These are phyloP conservation scores for Eumeta japonica DNA, from an alignment of 1,140 invertebrate genomes.

Conservation along the genomic window DNA sequence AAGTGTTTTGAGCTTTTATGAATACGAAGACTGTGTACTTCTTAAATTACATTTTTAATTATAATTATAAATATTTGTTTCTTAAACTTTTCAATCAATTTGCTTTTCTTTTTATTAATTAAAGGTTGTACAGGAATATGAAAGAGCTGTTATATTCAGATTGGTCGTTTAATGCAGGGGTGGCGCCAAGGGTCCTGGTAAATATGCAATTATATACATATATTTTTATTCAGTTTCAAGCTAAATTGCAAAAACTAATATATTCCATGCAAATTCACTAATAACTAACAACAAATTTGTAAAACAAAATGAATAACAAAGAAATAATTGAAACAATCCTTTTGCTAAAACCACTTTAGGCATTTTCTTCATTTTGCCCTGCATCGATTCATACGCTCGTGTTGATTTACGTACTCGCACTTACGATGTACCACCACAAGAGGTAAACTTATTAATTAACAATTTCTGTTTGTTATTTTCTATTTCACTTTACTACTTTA, in stretches of 20 bases:
- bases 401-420: slow-evolving; percentile 88
- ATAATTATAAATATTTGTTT: no score
- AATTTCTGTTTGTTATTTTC: no score
- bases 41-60: background rate
- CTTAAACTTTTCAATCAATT: no score
- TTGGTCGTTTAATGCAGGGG: slow-evolving; percentile 82
- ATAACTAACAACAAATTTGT: no score
- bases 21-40: background rate
- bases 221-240: background rate
- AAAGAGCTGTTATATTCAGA: slow-evolving; percentile 87
- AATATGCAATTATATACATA: slow-evolving; percentile 15
- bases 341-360: slow-evolving; percentile 60
- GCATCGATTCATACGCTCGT: slow-evolving; percentile 89
- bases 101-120: slow-evolving; percentile 20
- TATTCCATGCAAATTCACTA: no score
- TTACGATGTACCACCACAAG: slow-evolving; percentile 93
- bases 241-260: no score
- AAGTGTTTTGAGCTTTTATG: background rate
- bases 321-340: background rate
- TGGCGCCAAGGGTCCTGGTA: slow-evolving; percentile 89
- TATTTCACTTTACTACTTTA: slow-evolving; percentile 1
- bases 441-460: slow-evolving; percentile 76
- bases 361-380: slow-evolving; percentile 94
- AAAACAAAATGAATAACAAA: background rate
- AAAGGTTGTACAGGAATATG: slow-evolving; percentile 89